Evolutionary conservation across 2,113 vertebrate species (phyloP).

Genomic region (Sinosuthora webbiana): DNA sequence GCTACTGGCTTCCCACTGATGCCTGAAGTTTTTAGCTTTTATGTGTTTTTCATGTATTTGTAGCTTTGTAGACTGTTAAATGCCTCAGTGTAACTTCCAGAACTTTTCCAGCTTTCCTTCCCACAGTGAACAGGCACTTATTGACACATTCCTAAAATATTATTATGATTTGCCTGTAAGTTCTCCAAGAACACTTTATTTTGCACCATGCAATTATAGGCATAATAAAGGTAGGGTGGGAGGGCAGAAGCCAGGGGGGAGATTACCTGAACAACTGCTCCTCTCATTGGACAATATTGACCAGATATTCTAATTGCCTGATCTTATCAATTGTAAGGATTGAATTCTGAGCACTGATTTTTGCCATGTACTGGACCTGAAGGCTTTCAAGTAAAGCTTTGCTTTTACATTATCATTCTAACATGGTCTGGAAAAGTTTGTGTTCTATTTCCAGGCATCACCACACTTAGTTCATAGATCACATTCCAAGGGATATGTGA

Average conservation of each 20-base stretch:
- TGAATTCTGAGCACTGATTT: fast-evolving
- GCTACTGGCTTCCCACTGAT: not conserved
- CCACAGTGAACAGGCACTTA: not conserved
- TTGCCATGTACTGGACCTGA: not conserved
- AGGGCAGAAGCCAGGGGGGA: not conserved
- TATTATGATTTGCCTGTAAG: no score
- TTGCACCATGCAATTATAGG: fast-evolving
- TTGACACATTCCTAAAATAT: not conserved
- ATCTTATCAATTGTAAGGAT: not conserved
- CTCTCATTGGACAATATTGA: not conserved
- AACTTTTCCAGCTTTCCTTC: not conserved
- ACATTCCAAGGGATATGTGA: not conserved
- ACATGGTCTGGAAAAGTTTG: not conserved
- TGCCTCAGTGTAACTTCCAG: not conserved
- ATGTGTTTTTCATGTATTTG: not conserved
- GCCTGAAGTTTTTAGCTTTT: not conserved
- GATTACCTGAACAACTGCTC: not conserved
- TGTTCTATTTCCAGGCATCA: not conserved
- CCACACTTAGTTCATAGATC: not conserved
- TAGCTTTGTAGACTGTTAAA: not conserved
- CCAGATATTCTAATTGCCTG: not conserved
- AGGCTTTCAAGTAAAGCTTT: not conserved
- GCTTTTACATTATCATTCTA: not conserved
- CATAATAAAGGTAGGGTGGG: not conserved
- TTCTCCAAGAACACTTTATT: not conserved